Percentiles rank a stretch among this genome's conserved stretches.
Conservation (phyloP, 2,797 vertebrate species). For the Poeciliopsis gracilis region DNA sequence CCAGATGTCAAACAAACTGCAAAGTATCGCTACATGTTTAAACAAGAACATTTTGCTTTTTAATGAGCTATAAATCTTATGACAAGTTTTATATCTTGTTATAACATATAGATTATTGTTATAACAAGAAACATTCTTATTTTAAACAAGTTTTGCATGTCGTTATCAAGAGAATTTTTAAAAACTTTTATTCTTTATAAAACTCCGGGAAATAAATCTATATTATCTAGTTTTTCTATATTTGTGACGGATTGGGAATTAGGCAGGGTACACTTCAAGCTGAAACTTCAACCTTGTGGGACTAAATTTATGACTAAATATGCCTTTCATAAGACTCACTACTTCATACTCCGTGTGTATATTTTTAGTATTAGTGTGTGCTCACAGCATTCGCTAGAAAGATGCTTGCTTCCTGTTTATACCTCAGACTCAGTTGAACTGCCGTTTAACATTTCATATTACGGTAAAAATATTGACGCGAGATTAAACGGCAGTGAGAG, state of each 20-base stretch:
- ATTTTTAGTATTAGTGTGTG: background rate
- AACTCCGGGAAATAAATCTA: background rate
- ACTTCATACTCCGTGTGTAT: background rate
- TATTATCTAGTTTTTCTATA: background rate
- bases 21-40: no score
- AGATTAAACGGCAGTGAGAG: background rate
- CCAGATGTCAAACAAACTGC: no score
- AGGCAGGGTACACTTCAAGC: background rate
- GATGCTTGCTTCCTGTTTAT: background rate
- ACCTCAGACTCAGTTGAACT: background rate
- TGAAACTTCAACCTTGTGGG: background rate
- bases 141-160: no score
- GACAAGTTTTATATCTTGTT: no score
- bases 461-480: conserved; percentile 75
- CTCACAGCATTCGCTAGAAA: background rate
- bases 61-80: no score
- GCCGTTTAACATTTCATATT: conserved; percentile 19
- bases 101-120: no score
- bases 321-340: background rate
- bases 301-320: background rate
- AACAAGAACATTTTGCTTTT: no score
- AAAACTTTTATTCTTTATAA: background rate
- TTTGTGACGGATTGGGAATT: background rate
- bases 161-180: no score
- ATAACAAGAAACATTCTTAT: no score